Conservation (phyloP, 2,113 vertebrate genomes). For the Sminthopsis crassicaudata region DNA sequence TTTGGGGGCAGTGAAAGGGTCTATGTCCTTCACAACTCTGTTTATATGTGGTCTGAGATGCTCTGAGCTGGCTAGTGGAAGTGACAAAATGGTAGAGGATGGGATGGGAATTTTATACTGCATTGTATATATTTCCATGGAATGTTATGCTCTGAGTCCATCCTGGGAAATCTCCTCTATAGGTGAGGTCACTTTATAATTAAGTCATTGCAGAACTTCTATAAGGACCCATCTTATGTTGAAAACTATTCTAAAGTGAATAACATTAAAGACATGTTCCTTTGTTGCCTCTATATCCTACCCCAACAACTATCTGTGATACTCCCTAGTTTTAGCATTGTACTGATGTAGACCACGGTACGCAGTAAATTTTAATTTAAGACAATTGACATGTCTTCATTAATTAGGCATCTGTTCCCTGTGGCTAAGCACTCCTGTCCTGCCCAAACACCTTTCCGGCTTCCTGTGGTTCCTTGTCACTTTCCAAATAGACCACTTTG, state of each 20-base stretch:
- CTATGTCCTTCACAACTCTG: neutral
- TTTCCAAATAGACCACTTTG: conserved; percentile 9
- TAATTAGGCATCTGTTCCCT: neutral
- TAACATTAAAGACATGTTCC: neutral
- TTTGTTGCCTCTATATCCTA: neutral
- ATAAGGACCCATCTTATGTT: neutral
- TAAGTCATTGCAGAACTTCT: neutral
- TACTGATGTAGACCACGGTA: neutral
- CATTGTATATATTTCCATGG: neutral
- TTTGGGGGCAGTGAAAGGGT: neutral
- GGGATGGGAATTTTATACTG: neutral
- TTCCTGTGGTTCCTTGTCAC: neutral
- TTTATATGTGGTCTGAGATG: neutral
- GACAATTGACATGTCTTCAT: neutral
- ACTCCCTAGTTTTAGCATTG: neutral
- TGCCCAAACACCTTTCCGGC: neutral
- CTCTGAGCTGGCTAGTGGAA: neutral
- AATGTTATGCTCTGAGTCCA: neutral
- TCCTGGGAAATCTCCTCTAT: neutral
- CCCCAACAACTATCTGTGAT: neutral
- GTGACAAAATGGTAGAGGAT: neutral
- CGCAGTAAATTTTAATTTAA: conserved; percentile 15
- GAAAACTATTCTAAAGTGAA: neutral
- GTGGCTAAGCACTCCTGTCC: neutral
- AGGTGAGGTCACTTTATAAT: neutral